Percentiles rank a stretch among this genome's conserved stretches.
Evolutionary conservation across 2,113 vertebrate species (phyloP).

Genomic region (Lycocorax pyrrhopterus): DNA sequence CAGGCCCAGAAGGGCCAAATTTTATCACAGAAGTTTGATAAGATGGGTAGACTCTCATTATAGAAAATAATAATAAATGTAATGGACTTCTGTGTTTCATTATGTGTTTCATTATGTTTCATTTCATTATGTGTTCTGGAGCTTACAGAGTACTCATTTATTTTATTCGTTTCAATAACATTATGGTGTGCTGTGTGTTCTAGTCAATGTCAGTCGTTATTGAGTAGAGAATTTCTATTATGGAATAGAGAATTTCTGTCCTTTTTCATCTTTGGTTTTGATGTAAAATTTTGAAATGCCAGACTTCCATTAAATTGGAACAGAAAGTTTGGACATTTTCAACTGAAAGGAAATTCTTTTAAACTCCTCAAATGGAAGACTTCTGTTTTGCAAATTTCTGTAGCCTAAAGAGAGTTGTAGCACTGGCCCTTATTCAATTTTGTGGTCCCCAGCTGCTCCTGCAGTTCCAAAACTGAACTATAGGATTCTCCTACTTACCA

Average conservation of each 20-base stretch:
- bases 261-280: neutral
- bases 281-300: neutral
- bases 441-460: neutral
- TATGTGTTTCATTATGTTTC: neutral
- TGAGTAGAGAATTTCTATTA: neutral
- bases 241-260: neutral
- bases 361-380: neutral
- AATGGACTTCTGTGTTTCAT: neutral
- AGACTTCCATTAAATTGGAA: neutral
- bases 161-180: neutral
- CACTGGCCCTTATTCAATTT: neutral
- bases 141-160: neutral
- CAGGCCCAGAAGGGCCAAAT: neutral
- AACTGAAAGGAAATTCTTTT: neutral
- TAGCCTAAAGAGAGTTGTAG: neutral
- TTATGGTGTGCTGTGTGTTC: neutral
- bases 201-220: neutral
- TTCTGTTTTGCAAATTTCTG: neutral
- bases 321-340: neutral
- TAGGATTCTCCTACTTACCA: neutral
- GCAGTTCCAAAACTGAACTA: neutral
- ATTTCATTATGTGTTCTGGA: neutral
- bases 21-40: neutral
- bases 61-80: neutral
- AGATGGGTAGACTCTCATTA: neutral